These are phyloP conservation scores for Chloebia gouldiae DNA, from an alignment of 2,113 vertebrate genomes.

Conservation along the genomic window DNA sequence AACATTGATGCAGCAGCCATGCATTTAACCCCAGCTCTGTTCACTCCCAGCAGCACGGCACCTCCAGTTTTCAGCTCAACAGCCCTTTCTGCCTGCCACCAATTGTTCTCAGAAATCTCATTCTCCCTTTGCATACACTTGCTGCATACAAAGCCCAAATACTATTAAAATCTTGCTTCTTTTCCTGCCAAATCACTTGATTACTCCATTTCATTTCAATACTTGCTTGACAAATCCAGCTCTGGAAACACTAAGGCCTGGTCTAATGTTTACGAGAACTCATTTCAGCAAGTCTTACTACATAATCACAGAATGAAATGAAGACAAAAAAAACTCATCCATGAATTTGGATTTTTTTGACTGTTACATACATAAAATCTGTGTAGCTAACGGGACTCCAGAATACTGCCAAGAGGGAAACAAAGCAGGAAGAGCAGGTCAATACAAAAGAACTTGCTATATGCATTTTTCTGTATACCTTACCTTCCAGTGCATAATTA, in stretches of 20 bases:
- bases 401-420: not conserved
- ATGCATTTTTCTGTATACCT: not conserved
- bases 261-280: not conserved
- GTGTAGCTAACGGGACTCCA: not conserved
- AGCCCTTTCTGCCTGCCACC: not conserved
- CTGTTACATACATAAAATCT: not conserved
- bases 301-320: not conserved
- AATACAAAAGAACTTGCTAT: not conserved
- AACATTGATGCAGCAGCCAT: not conserved
- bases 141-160: not conserved
- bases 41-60: not conserved
- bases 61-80: not conserved
- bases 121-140: not conserved
- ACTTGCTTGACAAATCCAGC: not conserved
- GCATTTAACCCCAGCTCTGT: not conserved
- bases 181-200: not conserved
- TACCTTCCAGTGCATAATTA: not conserved
- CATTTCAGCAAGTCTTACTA: not conserved
- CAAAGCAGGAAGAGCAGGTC: not conserved
- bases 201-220: not conserved
- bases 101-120: constrained; percentile 7
- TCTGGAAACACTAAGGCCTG: not conserved
- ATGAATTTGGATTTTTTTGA: not conserved
- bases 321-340: not conserved
- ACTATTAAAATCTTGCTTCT: not conserved